phyloP scores from a whole-genome alignment of 1,140 invertebrate species.

The Stegodyphus mimosarum region DNA sequence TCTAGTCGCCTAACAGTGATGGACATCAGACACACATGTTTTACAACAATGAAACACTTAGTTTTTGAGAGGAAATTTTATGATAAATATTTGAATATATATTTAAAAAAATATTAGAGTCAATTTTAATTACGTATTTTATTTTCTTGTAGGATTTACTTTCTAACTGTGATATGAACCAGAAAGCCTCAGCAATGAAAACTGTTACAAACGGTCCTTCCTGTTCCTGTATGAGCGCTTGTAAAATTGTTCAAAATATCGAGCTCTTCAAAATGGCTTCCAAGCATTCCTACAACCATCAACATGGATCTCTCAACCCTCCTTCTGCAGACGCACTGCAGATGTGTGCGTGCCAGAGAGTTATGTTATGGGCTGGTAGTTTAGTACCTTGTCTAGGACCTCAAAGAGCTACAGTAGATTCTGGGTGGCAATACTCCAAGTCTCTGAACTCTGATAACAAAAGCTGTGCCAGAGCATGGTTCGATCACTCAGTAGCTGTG shows the following conservation, averaged over 20 bases:
- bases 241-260: conserved; percentile 50
- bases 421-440: conserved; percentile 32
- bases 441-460: background rate
- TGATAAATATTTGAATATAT: no score
- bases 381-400: conserved; percentile 52
- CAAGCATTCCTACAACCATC: conserved; percentile 44
- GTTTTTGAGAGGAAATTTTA: no score
- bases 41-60: no score
- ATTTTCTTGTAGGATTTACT: conserved; percentile 29
- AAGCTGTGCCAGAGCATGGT: conserved; percentile 3
- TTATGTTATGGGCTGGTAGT: conserved; percentile 59
- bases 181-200: conserved; percentile 41
- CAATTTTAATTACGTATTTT: background rate
- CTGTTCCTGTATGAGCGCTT: conserved; percentile 57
- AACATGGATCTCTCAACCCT: conserved; percentile 9
- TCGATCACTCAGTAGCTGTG: conserved; percentile 1
- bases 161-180: conserved; percentile 54
- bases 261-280: conserved; percentile 56
- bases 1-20: no score
- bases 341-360: conserved; percentile 57
- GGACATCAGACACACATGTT: no score
- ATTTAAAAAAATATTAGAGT: no score
- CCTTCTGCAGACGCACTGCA: conserved; percentile 12
- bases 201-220: conserved; percentile 37
- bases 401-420: background rate